Conservation (phyloP, 2,797 vertebrate genomes). For the Periophthalmus magnuspinnatus region DNA sequence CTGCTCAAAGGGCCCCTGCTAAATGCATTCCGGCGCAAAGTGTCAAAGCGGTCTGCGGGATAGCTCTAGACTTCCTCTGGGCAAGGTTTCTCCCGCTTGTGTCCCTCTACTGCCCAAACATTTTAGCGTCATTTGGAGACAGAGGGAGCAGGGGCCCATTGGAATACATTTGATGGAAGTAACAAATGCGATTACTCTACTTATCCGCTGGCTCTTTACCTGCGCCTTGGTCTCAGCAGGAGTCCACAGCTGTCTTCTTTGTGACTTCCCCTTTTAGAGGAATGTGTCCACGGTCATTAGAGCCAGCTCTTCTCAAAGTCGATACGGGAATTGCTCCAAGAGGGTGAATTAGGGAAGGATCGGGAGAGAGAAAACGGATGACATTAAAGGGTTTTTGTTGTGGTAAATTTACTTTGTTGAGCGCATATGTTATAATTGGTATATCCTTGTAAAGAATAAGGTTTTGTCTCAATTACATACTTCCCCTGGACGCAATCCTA, state of each 20-base stretch:
- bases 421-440: too few species aligned
- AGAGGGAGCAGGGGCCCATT: constrained; percentile 16
- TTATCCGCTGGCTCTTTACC: constrained; percentile 59
- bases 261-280: constrained; percentile 6
- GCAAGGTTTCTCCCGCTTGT: constrained; percentile 50
- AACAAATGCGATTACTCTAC: constrained; percentile 72
- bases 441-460: too few species aligned
- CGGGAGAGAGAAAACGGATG: not conserved
- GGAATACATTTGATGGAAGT: constrained; percentile 65
- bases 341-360: not conserved
- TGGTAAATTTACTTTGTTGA: not conserved
- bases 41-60: constrained; percentile 40
- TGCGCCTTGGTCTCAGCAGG: constrained; percentile 64
- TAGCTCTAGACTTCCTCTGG: constrained; percentile 54
- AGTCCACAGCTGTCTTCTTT: constrained; percentile 35
- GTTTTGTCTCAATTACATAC: not conserved
- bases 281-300: constrained; percentile 2
- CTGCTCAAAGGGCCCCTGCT: constrained; percentile 8
- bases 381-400: not conserved
- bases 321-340: constrained; percentile 17
- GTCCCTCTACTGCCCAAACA: constrained; percentile 65
- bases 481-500: not conserved
- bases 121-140: constrained; percentile 63
- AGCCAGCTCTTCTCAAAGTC: not conserved
- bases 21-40: constrained; percentile 35